phyloP scores from a whole-genome alignment of 2,113 vertebrate genomes.

The Podilymbus podiceps region DNA sequence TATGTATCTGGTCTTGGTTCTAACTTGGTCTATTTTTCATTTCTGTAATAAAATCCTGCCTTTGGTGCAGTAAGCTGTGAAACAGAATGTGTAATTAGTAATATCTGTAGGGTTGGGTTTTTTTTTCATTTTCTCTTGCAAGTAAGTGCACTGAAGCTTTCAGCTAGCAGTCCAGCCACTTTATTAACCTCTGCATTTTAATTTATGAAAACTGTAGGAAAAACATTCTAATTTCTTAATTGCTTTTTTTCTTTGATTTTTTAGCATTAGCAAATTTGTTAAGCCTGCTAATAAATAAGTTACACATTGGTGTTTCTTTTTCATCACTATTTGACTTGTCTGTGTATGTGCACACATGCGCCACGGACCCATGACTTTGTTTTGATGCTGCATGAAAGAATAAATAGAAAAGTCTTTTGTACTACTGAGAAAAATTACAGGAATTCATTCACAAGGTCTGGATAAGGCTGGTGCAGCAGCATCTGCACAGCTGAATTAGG shows the following conservation, averaged over 20 bases:
- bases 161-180: not conserved
- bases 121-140: not conserved
- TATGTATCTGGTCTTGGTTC: not conserved
- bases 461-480: not conserved
- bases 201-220: not conserved
- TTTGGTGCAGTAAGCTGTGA: not conserved
- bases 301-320: not conserved
- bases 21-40: not conserved
- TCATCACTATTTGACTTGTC: not conserved
- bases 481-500: not conserved
- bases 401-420: not conserved
- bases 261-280: not conserved
- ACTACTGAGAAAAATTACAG: not conserved
- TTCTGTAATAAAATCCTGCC: not conserved
- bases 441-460: not conserved
- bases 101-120: not conserved
- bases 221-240: not conserved
- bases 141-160: not conserved
- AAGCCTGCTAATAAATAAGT: not conserved
- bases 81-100: not conserved
- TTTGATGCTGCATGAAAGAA: not conserved
- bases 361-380: not conserved
- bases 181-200: not conserved
- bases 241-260: not conserved
- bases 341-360: fast-evolving